phyloP scores from a whole-genome alignment of 2,113 vertebrate genomes.

The Hemicordylus capensis region DNA sequence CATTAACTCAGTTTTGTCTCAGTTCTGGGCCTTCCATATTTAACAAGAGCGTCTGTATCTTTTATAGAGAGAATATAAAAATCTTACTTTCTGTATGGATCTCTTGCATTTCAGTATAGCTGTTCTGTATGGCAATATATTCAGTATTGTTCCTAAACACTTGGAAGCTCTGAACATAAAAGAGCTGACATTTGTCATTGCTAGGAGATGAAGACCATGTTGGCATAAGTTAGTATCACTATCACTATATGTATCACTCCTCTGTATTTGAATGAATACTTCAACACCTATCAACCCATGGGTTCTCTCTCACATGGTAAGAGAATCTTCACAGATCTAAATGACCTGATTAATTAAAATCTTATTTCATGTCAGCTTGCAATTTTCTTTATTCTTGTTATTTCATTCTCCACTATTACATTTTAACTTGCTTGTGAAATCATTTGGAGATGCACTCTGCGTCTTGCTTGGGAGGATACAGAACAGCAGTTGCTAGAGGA shows the following conservation, averaged over 20 bases:
- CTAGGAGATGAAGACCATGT: not conserved
- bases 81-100: not conserved
- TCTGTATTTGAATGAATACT: conserved; percentile 47
- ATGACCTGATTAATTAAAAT: conserved; percentile 57
- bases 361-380: conserved; percentile 45
- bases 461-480: conserved; percentile 23
- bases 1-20: not conserved
- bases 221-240: not conserved
- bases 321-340: conserved; percentile 41
- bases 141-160: not conserved
- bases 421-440: conserved; percentile 54
- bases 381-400: conserved; percentile 42
- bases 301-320: conserved; percentile 48
- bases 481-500: not conserved
- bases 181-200: not conserved
- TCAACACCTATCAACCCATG: conserved; percentile 24
- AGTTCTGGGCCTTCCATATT: not conserved
- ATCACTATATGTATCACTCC: conserved; percentile 43
- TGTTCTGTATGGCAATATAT: not conserved
- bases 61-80: not conserved
- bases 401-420: conserved; percentile 64
- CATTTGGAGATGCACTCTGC: conserved; percentile 24
- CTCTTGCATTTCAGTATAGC: too few relatives aligned
- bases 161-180: not conserved
- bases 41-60: not conserved